phyloP scores from a whole-genome alignment of 2,888 invertebrate genomes.

The Phengaris arion region DNA sequence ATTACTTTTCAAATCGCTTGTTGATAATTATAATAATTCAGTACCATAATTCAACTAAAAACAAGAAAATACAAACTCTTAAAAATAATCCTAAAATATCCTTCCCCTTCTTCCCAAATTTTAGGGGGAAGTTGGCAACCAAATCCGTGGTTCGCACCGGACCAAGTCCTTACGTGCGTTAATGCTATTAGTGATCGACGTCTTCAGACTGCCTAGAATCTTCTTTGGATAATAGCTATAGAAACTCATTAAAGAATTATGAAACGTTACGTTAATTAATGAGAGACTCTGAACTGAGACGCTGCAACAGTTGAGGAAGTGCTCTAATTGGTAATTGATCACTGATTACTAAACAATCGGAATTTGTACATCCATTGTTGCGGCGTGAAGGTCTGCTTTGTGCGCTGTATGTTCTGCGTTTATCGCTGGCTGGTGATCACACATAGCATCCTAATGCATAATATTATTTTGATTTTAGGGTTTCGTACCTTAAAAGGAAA shows the following conservation, averaged over 20 bases:
- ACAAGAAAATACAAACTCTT: no score
- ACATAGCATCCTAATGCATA: no score
- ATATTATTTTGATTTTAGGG: no score
- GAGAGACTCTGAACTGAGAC: background rate
- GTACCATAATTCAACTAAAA: no score
- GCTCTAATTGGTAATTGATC: slow-evolving; percentile 9
- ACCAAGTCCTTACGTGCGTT: no score
- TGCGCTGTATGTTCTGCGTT: background rate
- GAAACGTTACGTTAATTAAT: background rate
- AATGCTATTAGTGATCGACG: background rate
- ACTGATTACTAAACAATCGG: background rate
- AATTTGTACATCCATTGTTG: slow-evolving; percentile 21
- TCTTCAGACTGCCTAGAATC: background rate
- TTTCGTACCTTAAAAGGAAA: no score
- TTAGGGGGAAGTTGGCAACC: no score
- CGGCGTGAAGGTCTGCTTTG: slow-evolving; percentile 7
- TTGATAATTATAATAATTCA: no score
- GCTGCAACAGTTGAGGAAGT: slow-evolving; percentile 15
- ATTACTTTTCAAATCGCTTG: no score
- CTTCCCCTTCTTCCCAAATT: no score
- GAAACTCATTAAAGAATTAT: background rate
- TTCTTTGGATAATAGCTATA: background rate
- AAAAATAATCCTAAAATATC: no score
- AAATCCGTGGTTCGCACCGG: no score
- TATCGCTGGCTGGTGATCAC: background rate